Percentiles rank a stretch among this genome's conserved stretches.
These are phyloP conservation scores for Stercorarius parasiticus DNA, from an alignment of 2,113 vertebrate genomes.

Conservation along the genomic window DNA sequence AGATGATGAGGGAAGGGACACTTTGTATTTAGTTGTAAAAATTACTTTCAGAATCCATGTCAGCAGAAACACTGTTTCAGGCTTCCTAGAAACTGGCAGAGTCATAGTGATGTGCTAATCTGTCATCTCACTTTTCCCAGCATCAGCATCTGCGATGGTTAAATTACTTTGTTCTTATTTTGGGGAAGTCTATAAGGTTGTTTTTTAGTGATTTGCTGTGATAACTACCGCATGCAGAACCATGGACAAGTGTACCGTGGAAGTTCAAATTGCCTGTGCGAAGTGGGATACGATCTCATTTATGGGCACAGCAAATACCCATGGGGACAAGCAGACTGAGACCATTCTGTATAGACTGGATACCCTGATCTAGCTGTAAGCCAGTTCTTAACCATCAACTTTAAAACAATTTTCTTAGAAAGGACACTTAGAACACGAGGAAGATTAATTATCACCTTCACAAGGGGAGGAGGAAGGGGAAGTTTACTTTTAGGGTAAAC, in stretches of 20 bases:
- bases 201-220: background rate
- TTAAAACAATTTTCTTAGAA: background rate
- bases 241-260: too few relatives aligned
- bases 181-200: background rate
- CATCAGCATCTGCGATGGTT: background rate
- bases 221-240: background rate
- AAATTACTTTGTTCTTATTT: background rate
- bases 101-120: background rate
- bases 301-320: background rate
- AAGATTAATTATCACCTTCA: background rate
- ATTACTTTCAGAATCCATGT: background rate
- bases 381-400: background rate
- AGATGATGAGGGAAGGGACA: background rate
- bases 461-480: background rate
- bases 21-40: background rate
- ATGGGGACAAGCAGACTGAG: background rate
- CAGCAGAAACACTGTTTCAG: background rate
- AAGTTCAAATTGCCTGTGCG: background rate
- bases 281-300: background rate
- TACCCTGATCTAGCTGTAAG: background rate
- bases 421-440: background rate
- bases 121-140: background rate
- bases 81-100: background rate
- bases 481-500: background rate
- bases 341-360: rapidly evolving